phyloP scores from a whole-genome alignment of 2,888 invertebrate species.

The Acheta domesticus region DNA sequence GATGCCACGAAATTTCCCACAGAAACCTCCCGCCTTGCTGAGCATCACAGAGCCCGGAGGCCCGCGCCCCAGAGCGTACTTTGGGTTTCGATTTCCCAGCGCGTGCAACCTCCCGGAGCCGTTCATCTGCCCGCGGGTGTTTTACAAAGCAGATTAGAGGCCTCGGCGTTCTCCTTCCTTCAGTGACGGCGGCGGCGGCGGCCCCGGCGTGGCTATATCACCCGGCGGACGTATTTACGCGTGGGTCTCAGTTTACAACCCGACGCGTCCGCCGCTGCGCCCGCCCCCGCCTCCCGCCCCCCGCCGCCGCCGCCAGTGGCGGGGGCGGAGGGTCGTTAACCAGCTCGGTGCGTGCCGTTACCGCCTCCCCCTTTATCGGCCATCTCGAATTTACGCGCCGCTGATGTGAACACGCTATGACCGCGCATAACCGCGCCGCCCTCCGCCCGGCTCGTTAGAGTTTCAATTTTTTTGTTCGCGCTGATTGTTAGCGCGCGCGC shows the following conservation, averaged over 20 bases:
- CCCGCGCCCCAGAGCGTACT: too few relatives aligned
- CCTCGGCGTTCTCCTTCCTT: not conserved
- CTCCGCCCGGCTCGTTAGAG: not conserved
- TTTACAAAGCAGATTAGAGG: conserved; percentile 12
- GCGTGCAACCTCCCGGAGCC: not conserved
- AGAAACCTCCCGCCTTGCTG: too few relatives aligned
- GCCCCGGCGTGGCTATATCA: not conserved
- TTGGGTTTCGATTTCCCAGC: too few relatives aligned
- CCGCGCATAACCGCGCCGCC: conserved; percentile 3
- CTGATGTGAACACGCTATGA: conserved; percentile 18
- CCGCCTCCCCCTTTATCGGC: conserved; percentile 2
- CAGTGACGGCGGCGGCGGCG: not conserved
- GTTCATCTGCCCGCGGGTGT: not conserved
- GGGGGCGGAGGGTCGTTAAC: conserved; percentile 1
- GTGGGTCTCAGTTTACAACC: conserved; percentile 2
- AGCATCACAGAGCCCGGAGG: too few relatives aligned
- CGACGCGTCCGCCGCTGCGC: not conserved
- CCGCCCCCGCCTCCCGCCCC: not conserved
- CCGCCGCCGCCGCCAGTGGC: not conserved
- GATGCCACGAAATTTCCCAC: too few relatives aligned
- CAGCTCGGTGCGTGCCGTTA: not conserved
- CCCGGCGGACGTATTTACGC: conserved; percentile 7
- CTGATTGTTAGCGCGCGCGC: not conserved
- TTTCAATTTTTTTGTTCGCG: conserved; percentile 2
- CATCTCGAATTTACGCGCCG: conserved; percentile 18